phyloP scores from a whole-genome alignment of 2,113 vertebrate genomes.

The Syngnathus scovelli region DNA sequence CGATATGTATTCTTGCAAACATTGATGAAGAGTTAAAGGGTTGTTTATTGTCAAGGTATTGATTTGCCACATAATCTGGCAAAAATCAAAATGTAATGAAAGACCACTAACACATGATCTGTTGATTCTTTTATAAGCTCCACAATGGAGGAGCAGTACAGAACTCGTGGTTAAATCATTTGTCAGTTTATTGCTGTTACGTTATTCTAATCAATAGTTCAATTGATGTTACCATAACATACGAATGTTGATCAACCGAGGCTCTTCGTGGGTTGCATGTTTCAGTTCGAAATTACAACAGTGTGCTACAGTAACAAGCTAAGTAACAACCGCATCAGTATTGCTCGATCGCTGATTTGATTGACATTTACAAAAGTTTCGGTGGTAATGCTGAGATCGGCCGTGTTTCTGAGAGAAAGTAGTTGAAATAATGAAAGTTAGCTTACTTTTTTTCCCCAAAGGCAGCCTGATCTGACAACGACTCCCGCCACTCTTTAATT shows the following conservation, averaged over 20 bases:
- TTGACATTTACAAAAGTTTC: not conserved
- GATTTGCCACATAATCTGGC: too few species aligned
- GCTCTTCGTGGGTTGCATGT: not conserved
- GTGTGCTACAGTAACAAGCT: constrained; percentile 20
- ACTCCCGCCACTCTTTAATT: constrained; percentile 69
- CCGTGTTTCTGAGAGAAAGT: not conserved
- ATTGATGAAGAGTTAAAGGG: too few species aligned
- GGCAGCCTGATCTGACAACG: constrained; percentile 19
- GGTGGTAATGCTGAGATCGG: not conserved
- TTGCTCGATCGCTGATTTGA: not conserved
- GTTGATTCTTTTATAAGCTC: not conserved
- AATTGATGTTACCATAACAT: not conserved
- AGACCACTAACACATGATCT: not conserved
- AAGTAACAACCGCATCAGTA: constrained; percentile 22
- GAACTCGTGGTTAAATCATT: too few species aligned
- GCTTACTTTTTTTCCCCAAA: not conserved
- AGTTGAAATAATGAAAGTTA: constrained; percentile 6
- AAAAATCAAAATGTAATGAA: not conserved
- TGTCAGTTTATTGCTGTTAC: too few species aligned
- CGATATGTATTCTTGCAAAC: too few species aligned
- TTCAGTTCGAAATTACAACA: not conserved
- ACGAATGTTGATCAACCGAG: not conserved
- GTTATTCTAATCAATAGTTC: not conserved
- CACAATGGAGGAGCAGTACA: too few species aligned
- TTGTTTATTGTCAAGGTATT: too few species aligned